Conservation (phyloP, 1,140 invertebrate species). For the Apocrypta bakeri region DNA sequence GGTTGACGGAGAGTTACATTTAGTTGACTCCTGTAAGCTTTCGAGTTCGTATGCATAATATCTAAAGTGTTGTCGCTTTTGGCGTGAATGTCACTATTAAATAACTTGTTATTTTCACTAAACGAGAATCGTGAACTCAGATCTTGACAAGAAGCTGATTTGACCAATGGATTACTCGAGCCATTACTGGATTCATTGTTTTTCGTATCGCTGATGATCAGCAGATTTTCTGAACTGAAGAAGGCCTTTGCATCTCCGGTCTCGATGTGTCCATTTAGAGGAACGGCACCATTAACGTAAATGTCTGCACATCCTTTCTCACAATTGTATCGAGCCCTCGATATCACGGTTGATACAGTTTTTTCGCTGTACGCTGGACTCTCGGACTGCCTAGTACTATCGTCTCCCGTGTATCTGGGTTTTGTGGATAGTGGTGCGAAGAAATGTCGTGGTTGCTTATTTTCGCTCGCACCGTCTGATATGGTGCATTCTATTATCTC, state of each 20-base stretch:
- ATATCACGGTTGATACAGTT: slow-evolving; percentile 61
- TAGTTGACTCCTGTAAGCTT: slow-evolving; percentile 61
- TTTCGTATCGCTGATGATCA: slow-evolving; percentile 32
- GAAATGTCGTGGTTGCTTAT: slow-evolving; percentile 67
- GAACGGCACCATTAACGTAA: slow-evolving; percentile 62
- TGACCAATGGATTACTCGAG: slow-evolving; percentile 54
- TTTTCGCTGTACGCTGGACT: slow-evolving; percentile 60
- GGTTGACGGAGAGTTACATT: slow-evolving; percentile 63
- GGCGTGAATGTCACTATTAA: slow-evolving; percentile 31
- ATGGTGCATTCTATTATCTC: background rate
- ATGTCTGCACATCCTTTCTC: slow-evolving; percentile 66
- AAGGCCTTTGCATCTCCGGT: slow-evolving; percentile 52
- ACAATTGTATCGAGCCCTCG: slow-evolving; percentile 46
- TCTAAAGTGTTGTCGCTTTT: slow-evolving; percentile 68
- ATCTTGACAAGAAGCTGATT: slow-evolving; percentile 68
- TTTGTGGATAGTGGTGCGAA: slow-evolving; percentile 69
- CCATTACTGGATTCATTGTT: slow-evolving; percentile 16
- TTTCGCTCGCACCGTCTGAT: background rate
- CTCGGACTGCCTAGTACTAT: slow-evolving; percentile 45
- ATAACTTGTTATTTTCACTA: slow-evolving; percentile 15
- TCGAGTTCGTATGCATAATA: slow-evolving; percentile 42
- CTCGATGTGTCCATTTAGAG: slow-evolving; percentile 22
- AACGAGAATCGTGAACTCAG: slow-evolving; percentile 53
- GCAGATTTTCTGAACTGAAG: slow-evolving; percentile 59
- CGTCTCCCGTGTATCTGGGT: slow-evolving; percentile 18